These are phyloP conservation scores for Stictocephala bisonia DNA, from an alignment of 2,888 invertebrate genomes.

Conservation along the genomic window DNA sequence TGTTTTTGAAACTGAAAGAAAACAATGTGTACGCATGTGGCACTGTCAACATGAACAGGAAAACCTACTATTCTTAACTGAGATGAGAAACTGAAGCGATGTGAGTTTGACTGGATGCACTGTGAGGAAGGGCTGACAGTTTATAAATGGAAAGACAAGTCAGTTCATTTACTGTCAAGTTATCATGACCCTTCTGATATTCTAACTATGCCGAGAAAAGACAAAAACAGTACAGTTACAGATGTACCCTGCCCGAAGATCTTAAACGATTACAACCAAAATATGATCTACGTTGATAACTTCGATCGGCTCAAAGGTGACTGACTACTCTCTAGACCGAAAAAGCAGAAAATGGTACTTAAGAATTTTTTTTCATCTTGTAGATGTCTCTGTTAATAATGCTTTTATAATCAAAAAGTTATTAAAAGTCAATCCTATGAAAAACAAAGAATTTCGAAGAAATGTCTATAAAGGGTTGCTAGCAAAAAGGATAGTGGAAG, in stretches of 20 bases:
- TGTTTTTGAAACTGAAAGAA: background rate
- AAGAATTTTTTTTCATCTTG: slow-evolving; percentile 38
- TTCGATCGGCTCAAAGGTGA: slow-evolving; percentile 38
- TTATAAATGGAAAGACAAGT: slow-evolving; percentile 1
- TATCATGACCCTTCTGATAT: background rate
- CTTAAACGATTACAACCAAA: slow-evolving; percentile 30
- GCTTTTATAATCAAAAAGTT: background rate
- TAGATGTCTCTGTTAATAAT: slow-evolving; percentile 25
- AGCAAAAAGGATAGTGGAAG: background rate
- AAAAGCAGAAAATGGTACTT: slow-evolving; percentile 41
- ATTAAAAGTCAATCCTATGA: background rate
- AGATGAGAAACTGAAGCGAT: background rate
- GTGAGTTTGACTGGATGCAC: slow-evolving; percentile 21
- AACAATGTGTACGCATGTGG: background rate
- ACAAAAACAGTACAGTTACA: slow-evolving; percentile 27
- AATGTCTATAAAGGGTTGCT: slow-evolving; percentile 4
- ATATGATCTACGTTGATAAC: slow-evolving; percentile 45
- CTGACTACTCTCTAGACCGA: slow-evolving; percentile 28
- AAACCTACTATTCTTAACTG: background rate
- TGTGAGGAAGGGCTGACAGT: background rate
- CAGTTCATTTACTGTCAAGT: slow-evolving; percentile 9
- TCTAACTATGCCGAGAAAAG: background rate
- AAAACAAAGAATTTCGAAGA: slow-evolving; percentile 17
- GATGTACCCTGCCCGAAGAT: slow-evolving; percentile 24
- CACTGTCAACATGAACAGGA: background rate